Percentiles rank a stretch among this genome's conserved stretches.
phyloP scores from a whole-genome alignment of 1,140 invertebrate species.

The Diplogasteroides magnus region DNA sequence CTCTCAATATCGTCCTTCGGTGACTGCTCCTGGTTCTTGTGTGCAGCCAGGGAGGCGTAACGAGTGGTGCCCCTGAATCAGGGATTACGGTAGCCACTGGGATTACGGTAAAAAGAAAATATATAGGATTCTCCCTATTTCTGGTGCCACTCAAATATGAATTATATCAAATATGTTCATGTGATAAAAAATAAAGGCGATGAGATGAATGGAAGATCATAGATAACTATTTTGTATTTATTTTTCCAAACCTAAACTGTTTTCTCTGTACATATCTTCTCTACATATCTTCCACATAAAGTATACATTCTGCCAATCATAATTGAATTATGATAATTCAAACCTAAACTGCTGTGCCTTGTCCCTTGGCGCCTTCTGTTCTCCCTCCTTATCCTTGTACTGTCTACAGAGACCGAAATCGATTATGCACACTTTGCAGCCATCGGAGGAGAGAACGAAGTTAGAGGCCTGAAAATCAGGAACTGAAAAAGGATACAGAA shows the following conservation, averaged over 20 bases:
- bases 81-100: background rate
- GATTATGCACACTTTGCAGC: slow-evolving; percentile 36
- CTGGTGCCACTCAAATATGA: too few species aligned
- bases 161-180: too few species aligned
- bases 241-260: too few species aligned
- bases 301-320: too few species aligned
- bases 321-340: too few species aligned
- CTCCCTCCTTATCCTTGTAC: slow-evolving; percentile 39
- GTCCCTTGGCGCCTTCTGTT: slow-evolving; percentile 47
- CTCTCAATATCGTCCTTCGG: slow-evolving; percentile 41
- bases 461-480: slow-evolving; percentile 48
- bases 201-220: too few species aligned
- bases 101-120: background rate
- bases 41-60: slow-evolving; percentile 37
- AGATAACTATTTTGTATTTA: too few species aligned
- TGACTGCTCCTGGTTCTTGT: slow-evolving; percentile 35
- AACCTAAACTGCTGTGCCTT: too few species aligned
- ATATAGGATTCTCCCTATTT: background rate
- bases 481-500: slow-evolving; percentile 1
- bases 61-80: slow-evolving; percentile 35
- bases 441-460: slow-evolving; percentile 34
- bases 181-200: too few species aligned
- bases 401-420: slow-evolving; percentile 51
- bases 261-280: too few species aligned
- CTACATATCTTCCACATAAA: too few species aligned